Conservation (phyloP, 2,888 invertebrate species). For the Cosmopolites sordidus region DNA sequence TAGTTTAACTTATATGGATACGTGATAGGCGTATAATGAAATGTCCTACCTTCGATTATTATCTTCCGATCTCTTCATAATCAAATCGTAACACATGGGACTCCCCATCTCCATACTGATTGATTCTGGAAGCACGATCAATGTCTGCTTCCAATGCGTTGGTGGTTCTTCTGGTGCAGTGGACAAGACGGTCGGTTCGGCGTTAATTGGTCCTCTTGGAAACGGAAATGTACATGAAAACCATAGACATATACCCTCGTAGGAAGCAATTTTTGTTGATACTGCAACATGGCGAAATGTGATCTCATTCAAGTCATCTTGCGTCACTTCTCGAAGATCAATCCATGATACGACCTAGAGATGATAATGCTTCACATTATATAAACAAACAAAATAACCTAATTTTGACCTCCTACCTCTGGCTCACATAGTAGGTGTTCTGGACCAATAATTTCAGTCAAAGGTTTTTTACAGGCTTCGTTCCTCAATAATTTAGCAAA, state of each 20-base stretch:
- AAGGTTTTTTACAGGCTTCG: slow-evolving; percentile 62
- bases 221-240: slow-evolving; percentile 65
- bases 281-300: slow-evolving; percentile 60
- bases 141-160: slow-evolving; percentile 74
- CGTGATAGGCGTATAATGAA: not conserved
- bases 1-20: not conserved
- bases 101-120: slow-evolving; percentile 56
- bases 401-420: slow-evolving; percentile 43
- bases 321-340: slow-evolving; percentile 59
- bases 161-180: slow-evolving; percentile 55
- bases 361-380: no score
- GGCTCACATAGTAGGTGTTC: slow-evolving; percentile 62
- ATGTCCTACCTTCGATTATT: slow-evolving; percentile 49
- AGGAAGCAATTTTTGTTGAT: slow-evolving; percentile 56
- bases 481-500: slow-evolving; percentile 61
- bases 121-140: slow-evolving; percentile 68
- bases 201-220: slow-evolving; percentile 22
- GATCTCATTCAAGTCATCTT: slow-evolving; percentile 58
- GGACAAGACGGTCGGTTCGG: slow-evolving; percentile 48
- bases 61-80: slow-evolving; percentile 53
- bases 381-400: no score
- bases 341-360: slow-evolving; percentile 59
- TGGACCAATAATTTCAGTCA: slow-evolving; percentile 55
- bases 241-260: slow-evolving; percentile 77
- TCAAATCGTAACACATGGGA: slow-evolving; percentile 66